These are phyloP conservation scores for Grapholita molesta DNA, from an alignment of 1,140 invertebrate genomes.

Conservation along the genomic window DNA sequence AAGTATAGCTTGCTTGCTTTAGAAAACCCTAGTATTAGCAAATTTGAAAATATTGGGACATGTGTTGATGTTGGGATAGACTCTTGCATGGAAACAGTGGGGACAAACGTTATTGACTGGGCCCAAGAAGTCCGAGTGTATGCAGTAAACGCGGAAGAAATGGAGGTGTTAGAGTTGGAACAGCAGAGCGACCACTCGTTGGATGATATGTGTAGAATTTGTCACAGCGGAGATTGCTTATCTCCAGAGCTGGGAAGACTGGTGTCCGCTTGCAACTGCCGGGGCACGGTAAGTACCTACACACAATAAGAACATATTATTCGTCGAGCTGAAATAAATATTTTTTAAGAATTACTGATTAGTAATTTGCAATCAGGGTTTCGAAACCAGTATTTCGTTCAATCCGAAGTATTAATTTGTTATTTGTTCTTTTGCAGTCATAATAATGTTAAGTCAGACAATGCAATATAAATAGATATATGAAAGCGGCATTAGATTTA, in stretches of 20 bases:
- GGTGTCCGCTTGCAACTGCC: slow-evolving; percentile 78
- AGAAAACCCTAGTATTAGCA: slow-evolving; percentile 23
- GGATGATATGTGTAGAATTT: slow-evolving; percentile 68
- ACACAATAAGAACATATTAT: too few species aligned
- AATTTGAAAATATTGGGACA: not conserved
- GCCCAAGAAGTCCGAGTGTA: slow-evolving; percentile 25
- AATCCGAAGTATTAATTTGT: too few species aligned
- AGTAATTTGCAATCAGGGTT: too few species aligned
- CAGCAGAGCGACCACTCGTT: slow-evolving; percentile 43
- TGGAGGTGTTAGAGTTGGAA: slow-evolving; percentile 34
- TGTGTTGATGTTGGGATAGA: not conserved
- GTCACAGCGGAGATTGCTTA: slow-evolving; percentile 57
- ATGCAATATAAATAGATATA: too few species aligned
- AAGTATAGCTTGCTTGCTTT: slow-evolving; percentile 37
- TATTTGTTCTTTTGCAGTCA: too few species aligned
- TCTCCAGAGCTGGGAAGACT: slow-evolving; percentile 48
- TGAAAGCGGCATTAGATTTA: too few species aligned
- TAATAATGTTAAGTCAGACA: too few species aligned
- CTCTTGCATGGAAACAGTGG: not conserved
- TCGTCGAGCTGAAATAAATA: too few species aligned
- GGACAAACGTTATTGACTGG: slow-evolving; percentile 16
- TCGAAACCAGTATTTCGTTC: too few species aligned
- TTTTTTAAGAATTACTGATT: too few species aligned
- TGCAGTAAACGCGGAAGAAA: slow-evolving; percentile 13
- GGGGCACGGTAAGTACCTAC: slow-evolving; percentile 73